Evolutionary conservation across 2,888 invertebrate genomes (phyloP).

Genomic region (Perizoma flavofasciatum): DNA sequence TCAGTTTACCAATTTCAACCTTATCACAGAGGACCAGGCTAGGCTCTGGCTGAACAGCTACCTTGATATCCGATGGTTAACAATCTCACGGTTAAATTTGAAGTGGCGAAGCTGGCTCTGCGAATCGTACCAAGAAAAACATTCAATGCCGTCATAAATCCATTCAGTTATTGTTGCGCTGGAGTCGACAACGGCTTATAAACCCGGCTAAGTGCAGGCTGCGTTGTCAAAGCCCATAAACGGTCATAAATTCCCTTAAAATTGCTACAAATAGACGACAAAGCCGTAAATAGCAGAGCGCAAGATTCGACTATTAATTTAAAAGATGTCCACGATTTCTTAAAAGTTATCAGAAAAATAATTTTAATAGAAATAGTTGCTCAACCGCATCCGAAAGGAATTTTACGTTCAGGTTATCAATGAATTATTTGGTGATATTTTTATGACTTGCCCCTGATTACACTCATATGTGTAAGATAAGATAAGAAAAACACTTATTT

Average conservation of each 20-base stretch:
- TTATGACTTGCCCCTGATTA: no score
- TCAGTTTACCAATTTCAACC: no score
- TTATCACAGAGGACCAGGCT: no score
- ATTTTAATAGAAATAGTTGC: no score
- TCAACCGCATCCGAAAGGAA: no score
- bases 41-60: no score
- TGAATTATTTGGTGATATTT: no score
- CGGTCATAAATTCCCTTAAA: slow-evolving; percentile 29
- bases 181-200: slow-evolving; percentile 57
- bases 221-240: slow-evolving; percentile 53
- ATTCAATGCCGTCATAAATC: slow-evolving; percentile 66
- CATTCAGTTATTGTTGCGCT: slow-evolving; percentile 53
- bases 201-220: slow-evolving; percentile 52
- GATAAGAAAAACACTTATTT: no score
- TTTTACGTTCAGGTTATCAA: no score
- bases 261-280: slow-evolving; percentile 48
- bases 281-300: slow-evolving; percentile 50
- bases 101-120: slow-evolving; percentile 38
- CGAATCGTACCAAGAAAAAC: slow-evolving; percentile 63
- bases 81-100: slow-evolving; percentile 1
- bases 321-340: slow-evolving; percentile 26
- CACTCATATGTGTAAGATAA: no score
- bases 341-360: no score
- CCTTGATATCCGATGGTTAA: no score
- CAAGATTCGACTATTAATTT: slow-evolving; percentile 52